Conservation (phyloP, 2,797 vertebrate species). For the Melanotaenia parkinsoni region DNA sequence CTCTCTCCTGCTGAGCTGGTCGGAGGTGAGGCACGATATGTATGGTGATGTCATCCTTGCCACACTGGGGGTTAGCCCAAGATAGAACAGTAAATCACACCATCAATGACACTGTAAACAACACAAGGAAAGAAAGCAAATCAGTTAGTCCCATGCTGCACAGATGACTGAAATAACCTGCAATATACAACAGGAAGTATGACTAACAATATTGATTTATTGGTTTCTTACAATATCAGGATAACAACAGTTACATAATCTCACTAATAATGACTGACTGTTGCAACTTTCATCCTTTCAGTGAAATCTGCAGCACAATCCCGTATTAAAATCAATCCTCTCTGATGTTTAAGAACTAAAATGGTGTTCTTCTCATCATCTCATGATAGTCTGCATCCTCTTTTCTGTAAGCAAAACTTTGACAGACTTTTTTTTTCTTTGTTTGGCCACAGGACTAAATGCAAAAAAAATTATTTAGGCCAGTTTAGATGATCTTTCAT, state of each 20-base stretch:
- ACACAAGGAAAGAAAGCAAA: constrained; percentile 28
- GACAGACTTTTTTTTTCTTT: too few species aligned
- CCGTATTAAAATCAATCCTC: neutral
- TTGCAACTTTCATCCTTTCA: neutral
- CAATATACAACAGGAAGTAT: neutral
- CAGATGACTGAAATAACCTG: neutral
- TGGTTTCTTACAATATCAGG: neutral
- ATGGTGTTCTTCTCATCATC: neutral
- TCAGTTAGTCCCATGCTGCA: constrained; percentile 19
- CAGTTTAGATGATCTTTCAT: neutral
- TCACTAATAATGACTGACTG: neutral
- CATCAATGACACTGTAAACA: constrained; percentile 58
- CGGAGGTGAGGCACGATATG: constrained; percentile 48
- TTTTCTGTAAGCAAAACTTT: too few species aligned
- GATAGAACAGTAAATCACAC: constrained; percentile 51
- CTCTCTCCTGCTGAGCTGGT: constrained; percentile 37
- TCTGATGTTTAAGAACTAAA: too few species aligned
- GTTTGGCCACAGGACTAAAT: neutral
- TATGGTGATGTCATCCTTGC: constrained; percentile 63
- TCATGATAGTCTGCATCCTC: neutral
- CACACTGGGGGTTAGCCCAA: constrained; percentile 42
- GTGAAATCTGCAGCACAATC: neutral
- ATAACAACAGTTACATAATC: neutral
- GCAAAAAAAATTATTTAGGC: neutral
- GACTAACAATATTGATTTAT: neutral